Evolutionary conservation across 2,888 invertebrate genomes (phyloP).

Genomic region (Tenthredo amoena): DNA sequence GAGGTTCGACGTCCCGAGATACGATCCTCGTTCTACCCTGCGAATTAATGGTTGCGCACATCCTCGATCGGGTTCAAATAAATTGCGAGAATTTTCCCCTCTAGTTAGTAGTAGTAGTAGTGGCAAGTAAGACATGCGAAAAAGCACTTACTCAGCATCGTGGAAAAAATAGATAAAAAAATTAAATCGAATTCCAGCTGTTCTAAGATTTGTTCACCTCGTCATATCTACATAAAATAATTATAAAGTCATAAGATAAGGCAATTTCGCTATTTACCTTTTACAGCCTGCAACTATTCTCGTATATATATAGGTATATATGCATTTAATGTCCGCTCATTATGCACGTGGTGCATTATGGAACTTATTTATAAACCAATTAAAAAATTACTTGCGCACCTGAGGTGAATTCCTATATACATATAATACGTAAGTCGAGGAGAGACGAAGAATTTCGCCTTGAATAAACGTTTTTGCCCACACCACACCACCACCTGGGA

Average conservation of each 20-base stretch:
- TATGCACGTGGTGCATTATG: conserved; percentile 47
- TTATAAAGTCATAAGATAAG: conserved; percentile 23
- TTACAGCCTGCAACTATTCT: neutral
- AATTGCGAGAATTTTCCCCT: neutral
- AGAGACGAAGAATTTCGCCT: neutral
- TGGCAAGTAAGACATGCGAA: neutral
- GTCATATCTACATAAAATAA: conserved; percentile 1
- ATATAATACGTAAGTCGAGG: neutral
- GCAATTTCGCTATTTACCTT: neutral
- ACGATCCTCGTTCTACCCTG: conserved; percentile 22
- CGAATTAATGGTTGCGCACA: conserved; percentile 9
- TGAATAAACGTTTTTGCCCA: neutral
- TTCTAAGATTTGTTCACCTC: neutral
- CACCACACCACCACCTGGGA: neutral
- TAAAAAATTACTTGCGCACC: conserved; percentile 45
- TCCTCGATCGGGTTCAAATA: neutral
- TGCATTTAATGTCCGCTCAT: conserved; percentile 56
- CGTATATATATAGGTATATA: neutral
- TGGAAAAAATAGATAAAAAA: neutral
- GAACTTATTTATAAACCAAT: conserved; percentile 62
- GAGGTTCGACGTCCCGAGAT: conserved; percentile 19
- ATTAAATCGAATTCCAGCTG: neutral
- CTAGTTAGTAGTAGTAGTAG: neutral
- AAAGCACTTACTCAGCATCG: neutral
- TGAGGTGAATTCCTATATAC: neutral